A percentile compares a stretch with the other conserved stretches of the same genome.
These are phyloP conservation scores for Papilio protenor DNA, from an alignment of 2,888 invertebrate species.

Conservation along the genomic window DNA sequence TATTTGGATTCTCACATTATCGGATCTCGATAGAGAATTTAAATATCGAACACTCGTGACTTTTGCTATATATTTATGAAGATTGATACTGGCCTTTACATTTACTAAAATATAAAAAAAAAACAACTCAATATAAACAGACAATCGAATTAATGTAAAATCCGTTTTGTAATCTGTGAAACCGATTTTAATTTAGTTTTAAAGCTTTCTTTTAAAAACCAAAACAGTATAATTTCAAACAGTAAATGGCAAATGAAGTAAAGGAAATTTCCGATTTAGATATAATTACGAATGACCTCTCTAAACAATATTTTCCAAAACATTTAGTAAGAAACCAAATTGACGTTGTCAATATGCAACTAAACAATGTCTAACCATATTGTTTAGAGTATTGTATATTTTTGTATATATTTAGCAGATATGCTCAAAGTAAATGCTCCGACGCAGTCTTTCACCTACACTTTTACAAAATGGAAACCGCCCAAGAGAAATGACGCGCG, in stretches of 20 bases:
- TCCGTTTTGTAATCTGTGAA: too few species aligned
- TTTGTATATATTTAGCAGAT: too few species aligned
- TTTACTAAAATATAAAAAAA: neutral
- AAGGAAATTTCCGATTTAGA: too few species aligned
- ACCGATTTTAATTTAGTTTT: too few species aligned
- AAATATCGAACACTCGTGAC: constrained; percentile 18
- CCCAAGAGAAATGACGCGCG: constrained; percentile 23
- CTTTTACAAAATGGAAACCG: constrained; percentile 26
- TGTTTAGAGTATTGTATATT: neutral
- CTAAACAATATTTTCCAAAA: neutral
- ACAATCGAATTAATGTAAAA: too few species aligned
- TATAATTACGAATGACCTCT: neutral
- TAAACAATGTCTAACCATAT: neutral
- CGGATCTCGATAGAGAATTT: constrained; percentile 19
- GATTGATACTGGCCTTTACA: neutral
- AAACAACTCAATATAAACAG: too few species aligned
- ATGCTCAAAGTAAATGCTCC: neutral
- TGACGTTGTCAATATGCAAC: neutral
- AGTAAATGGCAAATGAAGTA: too few species aligned
- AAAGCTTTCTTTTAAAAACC: too few species aligned
- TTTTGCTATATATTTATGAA: constrained; percentile 1
- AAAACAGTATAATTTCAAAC: too few species aligned
- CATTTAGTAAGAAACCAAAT: neutral
- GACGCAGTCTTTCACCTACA: constrained; percentile 21
- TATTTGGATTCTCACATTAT: constrained; percentile 34